Conservation (phyloP, 2,888 invertebrate genomes). For the Helicoverpa assulta region DNA sequence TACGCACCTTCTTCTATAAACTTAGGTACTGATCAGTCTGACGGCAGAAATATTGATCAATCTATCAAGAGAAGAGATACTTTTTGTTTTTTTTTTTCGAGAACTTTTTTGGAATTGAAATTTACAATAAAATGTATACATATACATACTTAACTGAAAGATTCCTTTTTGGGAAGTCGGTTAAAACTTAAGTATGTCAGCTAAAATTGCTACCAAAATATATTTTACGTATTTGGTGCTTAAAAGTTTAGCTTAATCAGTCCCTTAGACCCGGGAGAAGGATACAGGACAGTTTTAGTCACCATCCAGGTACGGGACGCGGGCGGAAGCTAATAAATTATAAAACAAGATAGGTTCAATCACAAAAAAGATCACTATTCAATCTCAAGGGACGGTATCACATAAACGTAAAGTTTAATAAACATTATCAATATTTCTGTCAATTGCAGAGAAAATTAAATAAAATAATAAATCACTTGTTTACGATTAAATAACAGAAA, state of each 20-base stretch:
- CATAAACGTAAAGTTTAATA: background rate
- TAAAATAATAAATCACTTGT: slow-evolving; percentile 49
- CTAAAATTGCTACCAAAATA: too few species aligned
- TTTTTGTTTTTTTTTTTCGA: background rate
- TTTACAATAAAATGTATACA: background rate
- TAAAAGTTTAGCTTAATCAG: too few species aligned
- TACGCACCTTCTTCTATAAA: slow-evolving; percentile 1
- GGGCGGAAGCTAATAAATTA: too few species aligned
- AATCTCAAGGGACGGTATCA: slow-evolving; percentile 37
- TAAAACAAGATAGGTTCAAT: background rate
- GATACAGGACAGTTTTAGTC: too few species aligned
- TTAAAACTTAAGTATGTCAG: too few species aligned
- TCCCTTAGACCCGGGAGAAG: too few species aligned
- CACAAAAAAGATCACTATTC: background rate
- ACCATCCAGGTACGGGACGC: too few species aligned
- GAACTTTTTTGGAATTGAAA: background rate
- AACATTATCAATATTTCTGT: slow-evolving; percentile 42
- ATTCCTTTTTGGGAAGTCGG: too few species aligned
- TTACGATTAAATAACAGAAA: slow-evolving; percentile 45
- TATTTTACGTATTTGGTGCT: too few species aligned
- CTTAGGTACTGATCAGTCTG: background rate
- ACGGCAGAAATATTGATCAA: background rate
- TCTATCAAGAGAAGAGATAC: background rate
- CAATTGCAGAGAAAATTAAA: slow-evolving; percentile 18
- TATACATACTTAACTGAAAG: too few species aligned